A percentile compares a stretch with the other conserved stretches of the same genome.
Conservation (phyloP, 2,888 invertebrate species). For the Xylocampa areola region DNA sequence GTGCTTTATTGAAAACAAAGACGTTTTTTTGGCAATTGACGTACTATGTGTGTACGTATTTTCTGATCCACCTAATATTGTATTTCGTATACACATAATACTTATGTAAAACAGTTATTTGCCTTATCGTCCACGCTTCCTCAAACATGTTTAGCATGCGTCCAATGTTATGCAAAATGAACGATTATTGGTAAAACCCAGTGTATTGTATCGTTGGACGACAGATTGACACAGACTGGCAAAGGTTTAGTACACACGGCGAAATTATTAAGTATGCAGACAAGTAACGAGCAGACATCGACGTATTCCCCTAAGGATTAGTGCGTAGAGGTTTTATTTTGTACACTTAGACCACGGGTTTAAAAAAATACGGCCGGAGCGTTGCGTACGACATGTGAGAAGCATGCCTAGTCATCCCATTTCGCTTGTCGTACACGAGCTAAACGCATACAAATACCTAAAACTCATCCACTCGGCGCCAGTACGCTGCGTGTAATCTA, state of each 20-base stretch:
- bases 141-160: slow-evolving; percentile 51
- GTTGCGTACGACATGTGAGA: too few species aligned
- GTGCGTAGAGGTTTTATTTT: not conserved
- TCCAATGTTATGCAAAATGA: slow-evolving; percentile 37
- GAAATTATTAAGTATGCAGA: not conserved
- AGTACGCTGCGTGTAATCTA: too few species aligned
- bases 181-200: slow-evolving; percentile 60
- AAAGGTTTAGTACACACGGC: slow-evolving; percentile 22
- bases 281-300: not conserved
- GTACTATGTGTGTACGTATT: too few species aligned
- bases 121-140: slow-evolving; percentile 58
- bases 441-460: too few species aligned
- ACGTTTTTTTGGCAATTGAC: too few species aligned
- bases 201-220: slow-evolving; percentile 28
- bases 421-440: too few species aligned
- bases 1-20: slow-evolving; percentile 3
- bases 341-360: too few species aligned
- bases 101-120: slow-evolving; percentile 38
- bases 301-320: not conserved
- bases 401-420: too few species aligned
- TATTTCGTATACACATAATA: slow-evolving; percentile 30
- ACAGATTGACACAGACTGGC: slow-evolving; percentile 25
- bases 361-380: too few species aligned
- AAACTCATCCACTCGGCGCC: too few species aligned
- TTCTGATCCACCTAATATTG: slow-evolving; percentile 17